A percentile compares a stretch with the other conserved stretches of the same genome.
These are phyloP conservation scores for Drosophila ambigua DNA, from an alignment of 1,140 invertebrate genomes.

Conservation along the genomic window DNA sequence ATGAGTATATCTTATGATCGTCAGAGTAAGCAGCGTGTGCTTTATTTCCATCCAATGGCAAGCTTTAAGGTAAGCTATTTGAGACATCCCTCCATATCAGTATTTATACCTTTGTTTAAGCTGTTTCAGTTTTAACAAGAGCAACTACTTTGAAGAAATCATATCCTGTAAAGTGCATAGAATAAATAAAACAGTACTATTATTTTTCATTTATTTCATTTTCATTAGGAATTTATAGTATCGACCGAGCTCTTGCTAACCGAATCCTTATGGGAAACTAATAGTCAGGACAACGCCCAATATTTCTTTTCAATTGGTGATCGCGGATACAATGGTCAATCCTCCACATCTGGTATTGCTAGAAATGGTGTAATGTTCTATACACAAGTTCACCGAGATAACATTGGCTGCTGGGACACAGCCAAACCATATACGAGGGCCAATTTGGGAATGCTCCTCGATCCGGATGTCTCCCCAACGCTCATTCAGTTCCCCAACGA, in stretches of 20 bases:
- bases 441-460: slow-evolving; percentile 86
- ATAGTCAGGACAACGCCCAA: slow-evolving; percentile 83
- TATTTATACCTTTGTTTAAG: too few relatives aligned
- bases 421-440: slow-evolving; percentile 87
- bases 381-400: slow-evolving; percentile 89
- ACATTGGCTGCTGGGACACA: slow-evolving; percentile 92
- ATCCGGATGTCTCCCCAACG: slow-evolving; percentile 84
- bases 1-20: slow-evolving; percentile 87
- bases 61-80: slow-evolving; percentile 85
- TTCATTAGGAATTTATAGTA: slow-evolving; percentile 87
- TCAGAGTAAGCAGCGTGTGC: slow-evolving; percentile 85
- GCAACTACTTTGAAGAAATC: too few relatives aligned
- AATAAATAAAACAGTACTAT: too few relatives aligned
- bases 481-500: slow-evolving; percentile 91
- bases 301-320: slow-evolving; percentile 87
- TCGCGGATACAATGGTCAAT: slow-evolving; percentile 87
- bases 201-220: background rate
- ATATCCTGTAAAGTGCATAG: too few relatives aligned
- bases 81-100: too few relatives aligned
- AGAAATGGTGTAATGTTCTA: slow-evolving; percentile 90
- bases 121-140: too few relatives aligned
- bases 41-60: slow-evolving; percentile 92
- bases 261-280: slow-evolving; percentile 85
- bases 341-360: slow-evolving; percentile 89
- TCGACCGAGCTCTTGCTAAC: slow-evolving; percentile 87